These are phyloP conservation scores for Drosophila recens DNA, from an alignment of 2,888 invertebrate genomes.

Conservation along the genomic window DNA sequence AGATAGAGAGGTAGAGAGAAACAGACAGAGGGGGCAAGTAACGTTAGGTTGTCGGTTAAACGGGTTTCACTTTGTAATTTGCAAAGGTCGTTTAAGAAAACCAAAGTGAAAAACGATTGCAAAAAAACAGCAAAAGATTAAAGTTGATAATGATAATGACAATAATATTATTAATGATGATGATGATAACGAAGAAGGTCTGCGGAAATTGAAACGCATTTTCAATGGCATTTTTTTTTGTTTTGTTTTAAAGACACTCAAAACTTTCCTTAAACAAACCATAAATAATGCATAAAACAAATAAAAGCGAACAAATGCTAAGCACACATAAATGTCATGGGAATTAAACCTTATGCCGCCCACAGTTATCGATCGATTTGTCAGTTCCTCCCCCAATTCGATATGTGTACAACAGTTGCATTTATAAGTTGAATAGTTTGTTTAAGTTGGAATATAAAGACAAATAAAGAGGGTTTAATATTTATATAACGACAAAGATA, in stretches of 20 bases:
- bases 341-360: slow-evolving; percentile 19
- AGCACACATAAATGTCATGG: slow-evolving; percentile 18
- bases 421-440: not conserved
- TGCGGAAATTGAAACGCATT: slow-evolving; percentile 9
- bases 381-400: slow-evolving; percentile 10
- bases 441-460: not conserved
- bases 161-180: slow-evolving; percentile 19
- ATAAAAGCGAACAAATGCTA: slow-evolving; percentile 2
- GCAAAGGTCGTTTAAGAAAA: slow-evolving; percentile 54
- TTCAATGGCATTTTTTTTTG: not conserved
- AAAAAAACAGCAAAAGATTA: slow-evolving; percentile 6
- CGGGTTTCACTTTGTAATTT: slow-evolving; percentile 50
- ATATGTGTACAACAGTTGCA: not conserved
- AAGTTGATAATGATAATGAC: slow-evolving; percentile 22
- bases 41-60: slow-evolving; percentile 25
- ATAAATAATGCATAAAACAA: slow-evolving; percentile 18
- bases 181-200: slow-evolving; percentile 5
- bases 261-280: slow-evolving; percentile 18
- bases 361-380: slow-evolving; percentile 15
- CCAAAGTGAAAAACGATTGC: slow-evolving; percentile 1
- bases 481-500: not conserved
- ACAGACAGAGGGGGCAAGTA: not conserved
- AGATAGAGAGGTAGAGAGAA: not conserved
- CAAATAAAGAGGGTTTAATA: slow-evolving; percentile 7
- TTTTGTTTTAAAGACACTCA: not conserved